Evolutionary conservation across 1,140 invertebrate species (phyloP), one percentile per base, ranked within the genome.

Genomic region (Mylabris phalerata): DNA sequence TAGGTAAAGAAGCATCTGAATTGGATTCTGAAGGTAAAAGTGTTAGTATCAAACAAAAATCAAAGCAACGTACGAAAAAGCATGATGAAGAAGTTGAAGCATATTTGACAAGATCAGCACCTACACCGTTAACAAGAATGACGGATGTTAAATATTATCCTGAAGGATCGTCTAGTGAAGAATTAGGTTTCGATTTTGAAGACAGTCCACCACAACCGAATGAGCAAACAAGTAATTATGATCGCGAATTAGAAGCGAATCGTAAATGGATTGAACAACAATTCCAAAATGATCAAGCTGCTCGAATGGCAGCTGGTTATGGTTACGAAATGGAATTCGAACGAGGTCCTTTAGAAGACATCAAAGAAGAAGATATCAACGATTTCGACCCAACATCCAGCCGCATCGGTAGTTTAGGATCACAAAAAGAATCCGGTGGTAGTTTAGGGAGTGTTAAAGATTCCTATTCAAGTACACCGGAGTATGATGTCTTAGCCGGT

Each of bases 251-350:
- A 44, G 88, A 90, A 67, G 85, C 85, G 4, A 85, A 88, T 50
- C 90, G 90, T 68, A 87, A 89, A 55, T 93, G 91, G 91, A 85
- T 92, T 47, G 89, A 92, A 74, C 89, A 91, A 84, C 89, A 93
- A 62, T 88, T 92, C 63, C 82, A 84, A 62, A 82, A 81, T 4
- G 83, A 86, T 49, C 71, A 79, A 50, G 80, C 84, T 52, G 82
- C 82, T 13, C 82, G 84, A 71, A 75, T 81, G 13, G 75, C 83
- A 4, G 82, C 84, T 59, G 79, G 79, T 0, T 83, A 81, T 64
- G 85, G 84, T 47, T 88, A 90, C 60, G 86, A 90, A 65, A 77
- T 83, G 62, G 82, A 83, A 42, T 84, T 81, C 60, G 82, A 84
- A 54, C 78, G 87, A 54, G 87, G 86, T 11, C 87, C 89, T n/a